Evolutionary conservation across 2,888 invertebrate species (phyloP).

Genomic region (Drosophila austrosaltans): DNA sequence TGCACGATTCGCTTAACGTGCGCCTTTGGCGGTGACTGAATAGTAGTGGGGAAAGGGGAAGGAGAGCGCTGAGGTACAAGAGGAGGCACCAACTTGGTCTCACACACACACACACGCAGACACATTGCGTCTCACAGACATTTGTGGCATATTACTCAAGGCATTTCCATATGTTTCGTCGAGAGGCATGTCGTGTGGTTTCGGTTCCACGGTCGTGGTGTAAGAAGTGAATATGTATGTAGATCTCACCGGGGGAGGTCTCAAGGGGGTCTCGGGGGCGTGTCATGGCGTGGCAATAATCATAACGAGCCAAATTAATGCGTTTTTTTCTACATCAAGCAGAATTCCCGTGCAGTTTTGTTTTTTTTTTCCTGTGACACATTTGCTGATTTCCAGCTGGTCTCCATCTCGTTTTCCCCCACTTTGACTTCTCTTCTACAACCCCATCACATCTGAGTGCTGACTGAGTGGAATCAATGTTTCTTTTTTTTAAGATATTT

Average conservation of each 20-base stretch:
- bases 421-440: not conserved
- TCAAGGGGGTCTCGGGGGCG: constrained; percentile 27
- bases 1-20: constrained; percentile 78
- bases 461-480: not conserved
- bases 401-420: not conserved
- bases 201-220: not conserved
- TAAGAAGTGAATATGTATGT: not conserved
- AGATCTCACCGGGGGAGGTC: not conserved
- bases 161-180: constrained; percentile 64
- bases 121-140: constrained; percentile 45
- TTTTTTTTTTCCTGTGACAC: constrained; percentile 54
- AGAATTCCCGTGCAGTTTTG: constrained; percentile 79
- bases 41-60: not conserved
- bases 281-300: constrained; percentile 74
- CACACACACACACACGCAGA: too few species aligned
- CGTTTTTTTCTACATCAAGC: constrained; percentile 80
- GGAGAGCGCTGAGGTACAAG: not conserved
- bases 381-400: constrained; percentile 68
- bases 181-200: constrained; percentile 4
- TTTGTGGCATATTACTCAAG: constrained; percentile 77
- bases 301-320: constrained; percentile 82
- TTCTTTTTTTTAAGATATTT: constrained; percentile 31
- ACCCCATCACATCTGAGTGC: not conserved
- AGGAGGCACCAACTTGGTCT: constrained; percentile 43
- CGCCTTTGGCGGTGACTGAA: constrained; percentile 64